Evolutionary conservation across 1,140 invertebrate genomes (phyloP).

Genomic region (Mylabris phalerata): DNA sequence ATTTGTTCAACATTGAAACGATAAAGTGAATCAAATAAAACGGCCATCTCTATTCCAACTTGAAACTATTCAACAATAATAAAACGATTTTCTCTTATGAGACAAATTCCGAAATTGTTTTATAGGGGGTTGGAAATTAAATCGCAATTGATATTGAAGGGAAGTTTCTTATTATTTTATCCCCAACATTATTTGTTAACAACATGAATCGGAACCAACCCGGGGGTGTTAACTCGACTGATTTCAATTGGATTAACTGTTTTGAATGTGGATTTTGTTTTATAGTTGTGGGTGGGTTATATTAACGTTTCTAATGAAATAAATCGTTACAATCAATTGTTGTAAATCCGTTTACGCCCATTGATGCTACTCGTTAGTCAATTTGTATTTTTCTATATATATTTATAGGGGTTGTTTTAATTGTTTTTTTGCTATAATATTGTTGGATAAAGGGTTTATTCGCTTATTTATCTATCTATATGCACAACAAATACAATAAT

Average conservation of each 20-base stretch:
- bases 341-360: constrained; percentile 16
- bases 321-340: neutral
- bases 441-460: too few relatives aligned
- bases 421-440: constrained; percentile 14
- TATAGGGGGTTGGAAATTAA: neutral
- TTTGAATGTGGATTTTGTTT: constrained; percentile 18
- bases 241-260: constrained; percentile 24
- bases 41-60: too few relatives aligned
- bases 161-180: constrained; percentile 1
- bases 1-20: constrained; percentile 2
- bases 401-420: constrained; percentile 20
- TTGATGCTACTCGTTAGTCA: constrained; percentile 20
- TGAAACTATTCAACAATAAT: too few relatives aligned
- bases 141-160: constrained; percentile 13
- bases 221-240: constrained; percentile 17
- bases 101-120: too few relatives aligned
- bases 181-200: too few relatives aligned
- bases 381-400: constrained; percentile 2
- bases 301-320: constrained; percentile 30
- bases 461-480: too few relatives aligned
- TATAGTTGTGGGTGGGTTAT: constrained; percentile 18
- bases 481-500: too few relatives aligned
- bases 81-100: too few relatives aligned
- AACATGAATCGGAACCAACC: too few relatives aligned
- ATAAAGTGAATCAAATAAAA: too few relatives aligned